A percentile compares a stretch with the other conserved stretches of the same genome.
These are phyloP conservation scores for Thera britannica DNA, from an alignment of 2,888 invertebrate genomes.

Conservation along the genomic window DNA sequence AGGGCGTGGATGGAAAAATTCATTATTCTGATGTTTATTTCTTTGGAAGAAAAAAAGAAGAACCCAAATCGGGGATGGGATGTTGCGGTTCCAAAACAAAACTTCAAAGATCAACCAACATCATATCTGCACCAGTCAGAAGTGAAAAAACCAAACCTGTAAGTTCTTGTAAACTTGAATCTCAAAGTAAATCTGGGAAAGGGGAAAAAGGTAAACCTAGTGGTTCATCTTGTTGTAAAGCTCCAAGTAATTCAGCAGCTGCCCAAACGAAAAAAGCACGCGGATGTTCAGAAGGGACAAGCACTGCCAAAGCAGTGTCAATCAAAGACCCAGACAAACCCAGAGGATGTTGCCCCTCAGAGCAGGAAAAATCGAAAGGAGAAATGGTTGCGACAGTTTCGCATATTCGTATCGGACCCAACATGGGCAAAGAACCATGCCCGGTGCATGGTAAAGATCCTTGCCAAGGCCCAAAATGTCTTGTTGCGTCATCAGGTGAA, in stretches of 20 bases:
- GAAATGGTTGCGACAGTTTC: constrained; percentile 70
- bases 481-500: constrained; percentile 54
- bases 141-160: constrained; percentile 23
- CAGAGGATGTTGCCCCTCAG: constrained; percentile 52
- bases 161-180: too few species aligned
- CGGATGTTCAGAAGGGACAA: constrained; percentile 47
- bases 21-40: constrained; percentile 64
- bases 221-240: constrained; percentile 40
- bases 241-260: constrained; percentile 37
- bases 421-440: constrained; percentile 52
- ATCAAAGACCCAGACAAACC: constrained; percentile 57
- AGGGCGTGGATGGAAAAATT: constrained; percentile 32
- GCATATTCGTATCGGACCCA: constrained; percentile 70
- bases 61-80: constrained; percentile 64
- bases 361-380: constrained; percentile 47
- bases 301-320: constrained; percentile 57
- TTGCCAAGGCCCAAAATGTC: constrained; percentile 70
- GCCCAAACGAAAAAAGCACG: constrained; percentile 51
- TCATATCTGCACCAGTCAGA: constrained; percentile 31
- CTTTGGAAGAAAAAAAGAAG: constrained; percentile 61
- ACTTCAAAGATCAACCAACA: constrained; percentile 36
- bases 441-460: constrained; percentile 63
- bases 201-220: constrained; percentile 24
- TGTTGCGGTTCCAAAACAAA: constrained; percentile 41
- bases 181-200: too few species aligned